A percentile compares a stretch with the other conserved stretches of the same genome.
Conservation (phyloP, 2,797 vertebrate species). For the Microchirus variegatus region DNA sequence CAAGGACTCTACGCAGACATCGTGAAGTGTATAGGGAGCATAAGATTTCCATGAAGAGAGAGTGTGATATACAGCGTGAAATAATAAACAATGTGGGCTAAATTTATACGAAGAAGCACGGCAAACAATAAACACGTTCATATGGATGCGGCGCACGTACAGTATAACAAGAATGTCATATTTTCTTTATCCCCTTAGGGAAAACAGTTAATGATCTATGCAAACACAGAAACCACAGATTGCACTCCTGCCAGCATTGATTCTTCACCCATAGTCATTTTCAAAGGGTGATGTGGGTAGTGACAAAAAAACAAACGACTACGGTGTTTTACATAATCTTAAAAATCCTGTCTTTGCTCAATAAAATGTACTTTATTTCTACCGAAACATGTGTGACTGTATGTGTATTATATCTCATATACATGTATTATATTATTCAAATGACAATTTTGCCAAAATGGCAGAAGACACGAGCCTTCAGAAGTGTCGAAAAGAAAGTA, state of each 20-base stretch:
- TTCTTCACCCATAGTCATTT: conserved; percentile 23
- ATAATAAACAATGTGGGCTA: conserved; percentile 16
- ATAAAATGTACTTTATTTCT: conserved; percentile 3
- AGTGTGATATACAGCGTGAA: conserved; percentile 7
- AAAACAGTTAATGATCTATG: conserved; percentile 43
- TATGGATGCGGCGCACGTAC: conserved; percentile 8
- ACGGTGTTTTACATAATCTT: conserved; percentile 1
- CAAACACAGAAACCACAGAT: conserved; percentile 27
- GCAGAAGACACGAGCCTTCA: too few species aligned
- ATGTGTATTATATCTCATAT: not conserved
- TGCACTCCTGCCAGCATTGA: conserved; percentile 23
- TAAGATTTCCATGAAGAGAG: conserved; percentile 6
- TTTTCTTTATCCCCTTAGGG: conserved; percentile 43
- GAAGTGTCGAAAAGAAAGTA: too few species aligned
- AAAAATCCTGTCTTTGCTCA: conserved; percentile 12
- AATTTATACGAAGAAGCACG: conserved; percentile 10
- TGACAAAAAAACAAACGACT: conserved; percentile 4
- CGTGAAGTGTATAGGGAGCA: not conserved
- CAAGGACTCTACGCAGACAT: conserved; percentile 14
- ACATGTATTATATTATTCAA: too few species aligned
- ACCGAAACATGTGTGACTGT: conserved; percentile 1
- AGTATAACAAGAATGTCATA: conserved; percentile 22
- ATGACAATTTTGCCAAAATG: not conserved
- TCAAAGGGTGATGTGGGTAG: conserved; percentile 17
- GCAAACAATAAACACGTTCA: conserved; percentile 23